phyloP scores from a whole-genome alignment of 2,113 vertebrate species.

The Forbesichthys agassizii region DNA sequence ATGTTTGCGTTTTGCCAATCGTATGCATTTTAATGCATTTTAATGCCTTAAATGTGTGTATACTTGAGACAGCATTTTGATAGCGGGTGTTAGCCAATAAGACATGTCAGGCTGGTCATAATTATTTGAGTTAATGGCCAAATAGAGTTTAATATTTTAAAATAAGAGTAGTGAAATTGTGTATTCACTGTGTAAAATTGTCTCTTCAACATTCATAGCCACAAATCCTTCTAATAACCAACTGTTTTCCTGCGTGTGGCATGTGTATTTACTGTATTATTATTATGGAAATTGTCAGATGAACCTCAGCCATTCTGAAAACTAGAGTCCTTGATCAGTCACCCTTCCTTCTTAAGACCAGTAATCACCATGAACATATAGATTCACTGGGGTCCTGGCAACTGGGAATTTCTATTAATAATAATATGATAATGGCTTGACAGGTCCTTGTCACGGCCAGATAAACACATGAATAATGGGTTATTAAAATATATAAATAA shows the following conservation, averaged over 20 bases:
- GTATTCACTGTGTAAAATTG: no score
- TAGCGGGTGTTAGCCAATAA: no score
- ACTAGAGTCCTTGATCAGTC: not conserved
- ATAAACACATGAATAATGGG: slow-evolving; percentile 43
- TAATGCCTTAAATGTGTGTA: no score
- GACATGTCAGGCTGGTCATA: no score
- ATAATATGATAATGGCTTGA: slow-evolving; percentile 34
- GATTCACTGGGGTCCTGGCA: slow-evolving; percentile 11
- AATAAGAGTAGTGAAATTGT: no score
- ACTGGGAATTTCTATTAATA: slow-evolving; percentile 31
- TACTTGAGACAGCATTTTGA: no score
- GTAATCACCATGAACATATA: slow-evolving; percentile 22
- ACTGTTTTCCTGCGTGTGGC: slow-evolving; percentile 3
- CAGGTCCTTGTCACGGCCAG: slow-evolving; percentile 38
- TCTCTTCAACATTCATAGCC: no score
- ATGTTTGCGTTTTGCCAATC: no score
- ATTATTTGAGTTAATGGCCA: no score
- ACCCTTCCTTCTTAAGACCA: slow-evolving; percentile 23
- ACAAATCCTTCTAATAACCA: no score
- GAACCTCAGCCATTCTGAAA: slow-evolving; percentile 31
- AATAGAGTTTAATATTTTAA: no score
- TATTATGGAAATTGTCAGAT: slow-evolving; percentile 39
- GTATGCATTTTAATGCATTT: no score
- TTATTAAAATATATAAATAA: not conserved
- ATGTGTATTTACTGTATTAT: slow-evolving; percentile 20